Conservation (phyloP, 2,888 invertebrate genomes). For the Polydrusus tereticollis region DNA sequence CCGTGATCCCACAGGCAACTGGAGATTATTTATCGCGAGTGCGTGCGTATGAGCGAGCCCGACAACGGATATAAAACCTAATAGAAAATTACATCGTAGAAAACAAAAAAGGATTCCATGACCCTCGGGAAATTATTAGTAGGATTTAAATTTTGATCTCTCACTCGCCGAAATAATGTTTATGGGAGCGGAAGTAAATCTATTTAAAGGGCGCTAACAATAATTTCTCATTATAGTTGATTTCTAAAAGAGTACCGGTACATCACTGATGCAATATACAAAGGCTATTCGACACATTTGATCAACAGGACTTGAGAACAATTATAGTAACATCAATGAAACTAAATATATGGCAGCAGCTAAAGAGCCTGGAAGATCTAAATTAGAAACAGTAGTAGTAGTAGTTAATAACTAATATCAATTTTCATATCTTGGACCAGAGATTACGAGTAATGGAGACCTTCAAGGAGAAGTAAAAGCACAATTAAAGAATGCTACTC, state of each 20-base stretch:
- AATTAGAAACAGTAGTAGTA: too few species aligned
- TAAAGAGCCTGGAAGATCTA: too few species aligned
- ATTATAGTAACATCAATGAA: too few species aligned
- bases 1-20: constrained; percentile 56
- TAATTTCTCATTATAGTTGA: not conserved
- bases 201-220: not conserved
- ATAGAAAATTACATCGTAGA: constrained; percentile 55
- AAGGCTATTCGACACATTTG: too few species aligned
- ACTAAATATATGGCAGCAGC: too few species aligned
- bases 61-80: constrained; percentile 48
- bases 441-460: too few species aligned
- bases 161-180: constrained; percentile 7
- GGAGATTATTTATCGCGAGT: constrained; percentile 59
- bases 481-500: too few species aligned
- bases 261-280: too few species aligned
- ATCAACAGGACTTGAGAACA: too few species aligned
- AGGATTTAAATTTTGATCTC: constrained; percentile 58
- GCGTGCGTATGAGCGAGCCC: constrained; percentile 53
- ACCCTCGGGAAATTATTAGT: constrained; percentile 59
- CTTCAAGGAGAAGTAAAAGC: too few species aligned
- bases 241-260: not conserved
- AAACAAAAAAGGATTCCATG: constrained; percentile 58
- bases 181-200: not conserved
- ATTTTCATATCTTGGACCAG: too few species aligned
- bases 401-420: too few species aligned